Evolutionary conservation across 2,888 invertebrate species (phyloP), one percentile per base, ranked within the genome.

Genomic region (Zeuzera pyrina): DNA sequence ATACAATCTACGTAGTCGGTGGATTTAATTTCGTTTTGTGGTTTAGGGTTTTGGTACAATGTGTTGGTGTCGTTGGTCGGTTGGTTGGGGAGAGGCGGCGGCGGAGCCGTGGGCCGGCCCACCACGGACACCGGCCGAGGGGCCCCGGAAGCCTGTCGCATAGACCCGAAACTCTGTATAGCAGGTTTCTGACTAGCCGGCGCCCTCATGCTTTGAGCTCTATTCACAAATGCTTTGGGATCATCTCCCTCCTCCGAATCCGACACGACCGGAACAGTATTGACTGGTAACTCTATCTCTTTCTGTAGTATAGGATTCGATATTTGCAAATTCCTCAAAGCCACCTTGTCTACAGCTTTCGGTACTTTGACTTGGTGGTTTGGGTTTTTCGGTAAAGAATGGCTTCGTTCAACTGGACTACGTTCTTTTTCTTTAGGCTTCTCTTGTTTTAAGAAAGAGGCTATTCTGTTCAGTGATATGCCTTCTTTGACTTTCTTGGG

Each of bases 201-300:
- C 30, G 89, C 89, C 43, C 93, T 81, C 92, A 94, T 91, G 47
- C 94, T 94, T 52, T 94, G 94, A 0, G 94, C 90, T 31, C 94
- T 84, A 70, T 90, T 89, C 0, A 93, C 89, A 8, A 89, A 87
- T 1, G 79, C 64, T 29, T 85, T 86, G 24, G 85, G 74, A 30
- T 84, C 84, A 8, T 88, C 88, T 2, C 72, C 69, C 26, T 85
- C 83, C 52, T 85, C 71, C 2, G 73, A 69, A 45, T 78, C 74
- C 0, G 79, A 84, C 0, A 84, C 84, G 0, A 91, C 88, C 0
- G 91, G 86, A 0, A 91, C 84, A 0, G 87, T 84, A 8, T 83
- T 84, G 5, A 85, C 76, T 0, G 88, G 74, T 2, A 89, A 56
- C 27, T 88, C 88, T 6, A 89, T 89, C 29, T 88, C 86, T 34